Conservation (phyloP, 2,888 invertebrate genomes). For the Dexiosoma caninum region DNA sequence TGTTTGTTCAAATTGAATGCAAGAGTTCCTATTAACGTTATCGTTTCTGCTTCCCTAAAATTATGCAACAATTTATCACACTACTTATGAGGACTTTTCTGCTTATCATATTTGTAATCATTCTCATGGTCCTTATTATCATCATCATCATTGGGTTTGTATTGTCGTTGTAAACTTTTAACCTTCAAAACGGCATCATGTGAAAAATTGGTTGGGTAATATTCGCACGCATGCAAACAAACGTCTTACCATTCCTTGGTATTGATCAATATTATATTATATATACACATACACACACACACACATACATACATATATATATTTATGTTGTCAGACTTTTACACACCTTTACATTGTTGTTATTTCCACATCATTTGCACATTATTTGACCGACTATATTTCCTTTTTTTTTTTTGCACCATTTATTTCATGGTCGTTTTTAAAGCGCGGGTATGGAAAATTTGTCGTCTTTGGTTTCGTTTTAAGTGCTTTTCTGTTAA, state of each 20-base stretch:
- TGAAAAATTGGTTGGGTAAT: conserved; percentile 30
- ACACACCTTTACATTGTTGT: conserved; percentile 26
- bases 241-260: not conserved
- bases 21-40: conserved; percentile 47
- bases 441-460: not conserved
- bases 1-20: conserved; percentile 13
- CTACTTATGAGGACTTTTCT: conserved; percentile 27
- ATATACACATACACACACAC: too few relatives aligned
- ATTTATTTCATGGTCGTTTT: not conserved
- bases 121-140: conserved; percentile 72
- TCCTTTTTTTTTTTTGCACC: not conserved
- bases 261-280: too few relatives aligned
- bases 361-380: conserved; percentile 40
- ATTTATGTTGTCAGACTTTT: conserved; percentile 22
- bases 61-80: conserved; percentile 42
- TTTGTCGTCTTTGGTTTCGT: conserved; percentile 35
- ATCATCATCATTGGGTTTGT: conserved; percentile 70
- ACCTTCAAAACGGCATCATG: conserved; percentile 43
- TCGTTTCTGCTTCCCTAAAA: conserved; percentile 74
- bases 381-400: conserved; percentile 55
- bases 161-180: conserved; percentile 63
- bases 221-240: not conserved
- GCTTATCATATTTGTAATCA: conserved; percentile 69
- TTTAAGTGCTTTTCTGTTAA: conserved; percentile 23
- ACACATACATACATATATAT: too few relatives aligned